Evolutionary conservation across 2,797 vertebrate genomes (phyloP).

Genomic region (Triplophysa yarkandensis): DNA sequence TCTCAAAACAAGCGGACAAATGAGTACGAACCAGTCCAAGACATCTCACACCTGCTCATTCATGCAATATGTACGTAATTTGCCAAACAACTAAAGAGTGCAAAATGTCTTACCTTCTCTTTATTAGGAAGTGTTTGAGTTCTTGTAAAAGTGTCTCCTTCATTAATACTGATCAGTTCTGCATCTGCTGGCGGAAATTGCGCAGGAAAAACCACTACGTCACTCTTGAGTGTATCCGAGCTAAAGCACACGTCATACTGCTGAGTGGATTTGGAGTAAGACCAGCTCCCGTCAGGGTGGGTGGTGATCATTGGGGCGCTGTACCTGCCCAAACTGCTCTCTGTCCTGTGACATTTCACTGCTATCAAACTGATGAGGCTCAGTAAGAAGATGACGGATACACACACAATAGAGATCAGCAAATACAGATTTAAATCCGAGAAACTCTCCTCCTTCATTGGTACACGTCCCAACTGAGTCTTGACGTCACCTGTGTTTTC

Average conservation of each 20-base stretch:
- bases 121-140: slow-evolving; percentile 53
- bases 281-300: slow-evolving; percentile 60
- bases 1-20: not conserved
- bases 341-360: slow-evolving; percentile 56
- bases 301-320: slow-evolving; percentile 59
- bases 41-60: not conserved
- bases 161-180: slow-evolving; percentile 63
- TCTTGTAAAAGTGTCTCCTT: slow-evolving; percentile 62
- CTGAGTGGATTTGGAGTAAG: slow-evolving; percentile 58
- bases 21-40: not conserved
- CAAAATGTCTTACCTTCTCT: slow-evolving; percentile 59
- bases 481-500: slow-evolving; percentile 59
- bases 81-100: not conserved
- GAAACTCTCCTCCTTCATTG: slow-evolving; percentile 50
- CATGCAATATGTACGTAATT: too few species aligned
- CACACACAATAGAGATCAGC: slow-evolving; percentile 57
- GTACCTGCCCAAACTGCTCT: slow-evolving; percentile 53
- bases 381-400: slow-evolving; percentile 58
- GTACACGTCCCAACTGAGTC: slow-evolving; percentile 42
- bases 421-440: slow-evolving; percentile 60
- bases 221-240: slow-evolving; percentile 57
- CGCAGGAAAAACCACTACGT: slow-evolving; percentile 55
- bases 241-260: slow-evolving; percentile 61
- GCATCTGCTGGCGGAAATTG: slow-evolving; percentile 53
- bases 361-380: slow-evolving; percentile 56